Percentiles rank a stretch among this genome's conserved stretches.
phyloP scores from a whole-genome alignment of 2,888 invertebrate species.

The Panzeria rudis region DNA sequence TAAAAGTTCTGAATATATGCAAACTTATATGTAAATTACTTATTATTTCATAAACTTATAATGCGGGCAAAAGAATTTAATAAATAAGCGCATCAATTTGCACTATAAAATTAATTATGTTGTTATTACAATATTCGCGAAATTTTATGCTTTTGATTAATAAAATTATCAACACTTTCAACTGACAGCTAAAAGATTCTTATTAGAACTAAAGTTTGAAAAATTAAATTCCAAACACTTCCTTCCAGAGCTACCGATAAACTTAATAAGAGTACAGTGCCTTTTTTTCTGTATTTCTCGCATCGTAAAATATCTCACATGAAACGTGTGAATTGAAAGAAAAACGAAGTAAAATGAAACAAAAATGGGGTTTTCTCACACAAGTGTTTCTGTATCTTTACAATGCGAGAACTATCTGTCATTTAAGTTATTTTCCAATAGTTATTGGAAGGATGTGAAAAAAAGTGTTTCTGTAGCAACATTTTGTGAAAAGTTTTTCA shows the following conservation, averaged over 20 bases:
- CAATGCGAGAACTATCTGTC: too few relatives aligned
- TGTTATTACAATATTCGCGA: neutral
- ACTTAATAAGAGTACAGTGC: too few relatives aligned
- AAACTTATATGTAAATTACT: neutral
- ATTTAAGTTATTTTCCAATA: too few relatives aligned
- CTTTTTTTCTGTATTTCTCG: too few relatives aligned
- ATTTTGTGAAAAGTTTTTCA: too few relatives aligned
- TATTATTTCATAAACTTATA: neutral
- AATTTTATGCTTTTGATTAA: neutral
- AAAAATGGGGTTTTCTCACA: too few relatives aligned
- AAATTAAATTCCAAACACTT: constrained; percentile 19
- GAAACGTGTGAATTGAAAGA: too few relatives aligned
- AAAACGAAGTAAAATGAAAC: too few relatives aligned
- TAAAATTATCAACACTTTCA: neutral
- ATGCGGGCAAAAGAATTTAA: neutral
- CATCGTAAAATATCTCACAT: too few relatives aligned
- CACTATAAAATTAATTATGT: neutral
- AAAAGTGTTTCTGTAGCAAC: too few relatives aligned
- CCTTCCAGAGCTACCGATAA: constrained; percentile 15
- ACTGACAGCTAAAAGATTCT: constrained; percentile 17
- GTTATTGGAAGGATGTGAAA: too few relatives aligned
- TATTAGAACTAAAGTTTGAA: constrained; percentile 15
- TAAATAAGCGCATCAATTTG: neutral
- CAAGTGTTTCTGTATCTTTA: too few relatives aligned
- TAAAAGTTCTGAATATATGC: neutral